phyloP scores from a whole-genome alignment of 2,888 invertebrate species.

The Lepidochrysops patricia region DNA sequence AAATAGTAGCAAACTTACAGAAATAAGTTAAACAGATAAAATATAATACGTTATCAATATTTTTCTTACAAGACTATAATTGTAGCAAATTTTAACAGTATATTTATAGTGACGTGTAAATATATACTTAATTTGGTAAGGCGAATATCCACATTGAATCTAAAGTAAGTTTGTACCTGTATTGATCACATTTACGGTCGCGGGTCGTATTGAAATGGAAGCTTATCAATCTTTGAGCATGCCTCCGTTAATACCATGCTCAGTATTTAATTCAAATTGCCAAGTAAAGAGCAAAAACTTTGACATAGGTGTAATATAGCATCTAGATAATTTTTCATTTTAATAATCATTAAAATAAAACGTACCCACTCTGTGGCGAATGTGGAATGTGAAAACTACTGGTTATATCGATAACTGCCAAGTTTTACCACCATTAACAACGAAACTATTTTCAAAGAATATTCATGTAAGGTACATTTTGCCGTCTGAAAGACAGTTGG shows the following conservation, averaged over 20 bases:
- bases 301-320: background rate
- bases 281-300: conserved; percentile 2
- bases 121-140: background rate
- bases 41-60: background rate
- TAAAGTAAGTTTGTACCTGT: no score
- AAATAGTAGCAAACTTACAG: background rate
- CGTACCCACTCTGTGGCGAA: no score
- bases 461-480: no score
- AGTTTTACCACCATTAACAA: no score
- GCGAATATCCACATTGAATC: background rate
- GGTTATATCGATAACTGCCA: no score
- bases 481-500: no score
- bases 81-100: background rate
- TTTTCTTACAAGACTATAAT: background rate
- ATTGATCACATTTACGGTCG: background rate
- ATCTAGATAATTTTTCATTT: background rate
- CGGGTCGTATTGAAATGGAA: background rate
- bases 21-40: background rate
- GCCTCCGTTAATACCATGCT: background rate
- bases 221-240: conserved; percentile 2
- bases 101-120: background rate
- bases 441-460: no score
- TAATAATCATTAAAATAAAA: no score
- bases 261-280: conserved; percentile 4
- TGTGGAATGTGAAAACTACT: no score